Evolutionary conservation across 1,140 invertebrate species (phyloP).

Genomic region (Aphis gossypii): DNA sequence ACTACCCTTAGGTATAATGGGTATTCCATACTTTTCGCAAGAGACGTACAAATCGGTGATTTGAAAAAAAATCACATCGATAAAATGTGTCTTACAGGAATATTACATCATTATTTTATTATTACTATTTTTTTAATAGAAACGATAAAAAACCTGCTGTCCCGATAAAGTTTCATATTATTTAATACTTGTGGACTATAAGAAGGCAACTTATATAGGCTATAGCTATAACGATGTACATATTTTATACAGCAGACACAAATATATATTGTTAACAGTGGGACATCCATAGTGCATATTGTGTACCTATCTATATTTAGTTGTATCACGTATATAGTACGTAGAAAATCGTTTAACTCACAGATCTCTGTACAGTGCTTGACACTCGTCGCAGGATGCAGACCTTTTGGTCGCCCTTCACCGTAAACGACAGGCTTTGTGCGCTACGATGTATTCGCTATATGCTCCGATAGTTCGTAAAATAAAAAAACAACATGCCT

Average conservation of each 20-base stretch:
- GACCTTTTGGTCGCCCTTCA: not conserved
- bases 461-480: not conserved
- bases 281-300: not conserved
- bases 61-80: not conserved
- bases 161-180: not conserved
- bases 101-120: not conserved
- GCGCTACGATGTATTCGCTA: not conserved
- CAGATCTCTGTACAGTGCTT: not conserved
- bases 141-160: not conserved
- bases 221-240: not conserved
- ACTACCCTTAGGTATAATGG: too few species aligned
- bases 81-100: too few species aligned
- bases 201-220: not conserved
- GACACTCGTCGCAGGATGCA: not conserved
- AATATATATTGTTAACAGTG: not conserved
- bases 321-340: not conserved
- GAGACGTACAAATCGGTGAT: not conserved
- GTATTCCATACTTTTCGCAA: not conserved
- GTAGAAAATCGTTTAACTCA: not conserved
- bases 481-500: not conserved
- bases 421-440: not conserved
- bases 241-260: not conserved
- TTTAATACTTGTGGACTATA: not conserved
- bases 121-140: not conserved
- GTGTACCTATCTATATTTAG: not conserved